Evolutionary conservation across 2,888 invertebrate genomes (phyloP).

Genomic region (Adela reaumurella): DNA sequence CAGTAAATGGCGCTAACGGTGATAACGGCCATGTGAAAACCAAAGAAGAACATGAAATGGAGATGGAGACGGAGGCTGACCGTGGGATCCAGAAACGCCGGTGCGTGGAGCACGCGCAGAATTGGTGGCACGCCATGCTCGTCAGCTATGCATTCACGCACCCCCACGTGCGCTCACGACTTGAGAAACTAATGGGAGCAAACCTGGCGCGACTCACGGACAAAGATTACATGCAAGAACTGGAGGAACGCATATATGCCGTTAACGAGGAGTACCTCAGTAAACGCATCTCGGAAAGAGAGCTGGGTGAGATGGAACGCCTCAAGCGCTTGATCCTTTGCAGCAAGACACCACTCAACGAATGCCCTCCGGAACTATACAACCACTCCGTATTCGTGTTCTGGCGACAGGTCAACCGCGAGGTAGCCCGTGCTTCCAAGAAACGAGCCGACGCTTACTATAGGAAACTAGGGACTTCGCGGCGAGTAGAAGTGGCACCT

Average conservation of each 20-base stretch:
- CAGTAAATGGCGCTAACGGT: no score
- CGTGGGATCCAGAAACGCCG: conserved; percentile 2
- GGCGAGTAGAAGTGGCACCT: conserved; percentile 29
- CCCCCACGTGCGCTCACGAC: conserved; percentile 59
- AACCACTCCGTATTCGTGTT: conserved; percentile 68
- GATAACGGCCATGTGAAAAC: no score
- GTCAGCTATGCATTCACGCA: conserved; percentile 61
- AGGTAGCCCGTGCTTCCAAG: conserved; percentile 43
- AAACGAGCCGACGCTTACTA: conserved; percentile 44
- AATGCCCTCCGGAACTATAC: conserved; percentile 63
- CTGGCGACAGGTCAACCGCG: conserved; percentile 54
- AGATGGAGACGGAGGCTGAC: no score
- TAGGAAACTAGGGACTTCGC: conserved; percentile 38
- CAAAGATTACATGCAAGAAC: conserved; percentile 62
- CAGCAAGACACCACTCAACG: conserved; percentile 62
- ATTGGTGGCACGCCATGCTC: no score
- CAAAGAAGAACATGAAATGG: no score
- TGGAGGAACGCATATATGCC: conserved; percentile 60
- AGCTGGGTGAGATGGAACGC: conserved; percentile 65
- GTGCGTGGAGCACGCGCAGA: not conserved
- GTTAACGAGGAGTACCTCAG: conserved; percentile 63
- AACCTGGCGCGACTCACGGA: conserved; percentile 66
- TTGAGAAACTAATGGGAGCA: conserved; percentile 68
- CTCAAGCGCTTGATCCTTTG: conserved; percentile 65
- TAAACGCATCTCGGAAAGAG: conserved; percentile 59